Evolutionary conservation across 2,113 vertebrate genomes (phyloP).

Genomic region (Petrocephalus zakoni): DNA sequence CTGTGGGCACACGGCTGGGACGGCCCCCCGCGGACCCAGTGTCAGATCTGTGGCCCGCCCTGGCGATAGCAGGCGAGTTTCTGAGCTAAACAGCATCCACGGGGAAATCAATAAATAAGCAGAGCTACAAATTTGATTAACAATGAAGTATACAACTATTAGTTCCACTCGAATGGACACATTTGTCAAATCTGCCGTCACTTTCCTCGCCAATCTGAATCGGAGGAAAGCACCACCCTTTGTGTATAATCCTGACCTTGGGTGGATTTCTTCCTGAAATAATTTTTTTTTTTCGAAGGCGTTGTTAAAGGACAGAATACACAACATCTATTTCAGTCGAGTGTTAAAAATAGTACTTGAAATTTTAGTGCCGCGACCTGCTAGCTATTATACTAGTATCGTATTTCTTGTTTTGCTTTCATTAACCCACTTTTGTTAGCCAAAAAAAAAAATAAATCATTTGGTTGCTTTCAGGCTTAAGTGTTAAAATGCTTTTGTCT

Average conservation of each 20-base stretch:
- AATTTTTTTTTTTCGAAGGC: neutral
- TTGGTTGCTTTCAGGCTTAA: neutral
- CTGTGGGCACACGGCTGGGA: neutral
- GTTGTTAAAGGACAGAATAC: neutral
- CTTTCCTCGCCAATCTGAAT: neutral
- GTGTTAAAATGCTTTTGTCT: neutral
- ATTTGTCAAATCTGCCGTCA: conserved; percentile 7
- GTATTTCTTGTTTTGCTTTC: neutral
- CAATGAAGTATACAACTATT: conserved; percentile 13
- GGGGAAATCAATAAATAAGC: conserved; percentile 19
- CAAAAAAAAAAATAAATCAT: neutral
- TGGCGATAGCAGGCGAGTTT: neutral
- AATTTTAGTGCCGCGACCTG: neutral
- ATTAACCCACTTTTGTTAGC: neutral
- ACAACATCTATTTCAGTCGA: neutral
- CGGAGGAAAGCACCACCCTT: neutral
- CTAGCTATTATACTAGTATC: neutral
- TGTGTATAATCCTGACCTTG: conserved; percentile 6
- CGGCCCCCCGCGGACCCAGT: no score
- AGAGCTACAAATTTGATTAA: conserved; percentile 19
- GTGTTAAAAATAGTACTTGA: neutral
- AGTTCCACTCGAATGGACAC: neutral
- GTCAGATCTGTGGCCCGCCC: neutral
- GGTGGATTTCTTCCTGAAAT: neutral
- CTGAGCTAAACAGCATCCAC: neutral